Base-by-base conservation (phyloP, 2,888 invertebrate genomes). In the Ichneumoninae sp. region DNA sequence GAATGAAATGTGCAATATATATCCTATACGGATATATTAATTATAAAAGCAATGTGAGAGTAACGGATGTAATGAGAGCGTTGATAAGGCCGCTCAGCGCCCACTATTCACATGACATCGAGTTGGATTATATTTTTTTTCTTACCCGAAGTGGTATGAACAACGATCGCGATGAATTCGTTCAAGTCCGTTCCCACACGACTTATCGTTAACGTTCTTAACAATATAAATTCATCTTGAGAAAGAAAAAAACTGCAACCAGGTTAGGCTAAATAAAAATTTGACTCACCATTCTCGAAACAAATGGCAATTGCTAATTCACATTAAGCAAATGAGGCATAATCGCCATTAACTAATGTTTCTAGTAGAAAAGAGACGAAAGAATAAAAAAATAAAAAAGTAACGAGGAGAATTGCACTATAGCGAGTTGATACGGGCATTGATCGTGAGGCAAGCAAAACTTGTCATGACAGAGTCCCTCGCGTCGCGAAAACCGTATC, bases 1-100 rank as follows among this genome's bases (percentile, higher is more conserved):
- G 79, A 80, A 78, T 80, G 74, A 65, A 69, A 82, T 65, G 68
- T 82, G 76, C 40, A 66, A 77, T 70, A 62, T 54, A 69, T 19
- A 83, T 74, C 65, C 69, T 33, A 16, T n/a, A 75, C 66, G 82
- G 44, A 33, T 52, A 72, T 72, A 50, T 22, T 30, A 74, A 62
- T 44, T 62, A 60, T 44, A 76, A 79, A 65, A 76, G 19, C 57
- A 54, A 74, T 47, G 30, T 6, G 52, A 26, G 33, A 68, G 68
- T 57, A 75, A 50, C 30, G 50, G 52, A 19, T 44, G 22, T 13
- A 22, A 62, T 13, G n/a, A 76, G 33, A 40, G 30, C 4, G 19
- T 62, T 19, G 50, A 74, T 47, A 62, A 68, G 54, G 57, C 62
- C 79, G 69, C 54, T 36, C 47, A 60, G 16, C 52, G 65, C 40